Percentiles rank a stretch among this genome's conserved stretches.
Conservation (phyloP, 2,797 vertebrate genomes). For the Megaceryle alcyon region DNA sequence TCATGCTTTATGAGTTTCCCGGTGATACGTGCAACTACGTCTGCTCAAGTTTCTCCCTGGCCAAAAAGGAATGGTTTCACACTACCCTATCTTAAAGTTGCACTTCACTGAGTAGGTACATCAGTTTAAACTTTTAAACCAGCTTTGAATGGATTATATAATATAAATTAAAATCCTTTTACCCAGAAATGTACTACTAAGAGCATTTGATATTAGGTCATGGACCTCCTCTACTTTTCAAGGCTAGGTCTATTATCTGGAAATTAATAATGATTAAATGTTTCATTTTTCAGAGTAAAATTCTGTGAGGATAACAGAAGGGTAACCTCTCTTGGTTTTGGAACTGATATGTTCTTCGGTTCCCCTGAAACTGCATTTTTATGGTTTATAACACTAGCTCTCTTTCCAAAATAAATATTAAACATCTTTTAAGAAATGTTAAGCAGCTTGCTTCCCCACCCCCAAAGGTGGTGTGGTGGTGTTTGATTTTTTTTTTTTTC, state of each 20-base stretch:
- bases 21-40: neutral
- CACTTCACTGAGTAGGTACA: neutral
- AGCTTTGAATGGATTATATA: neutral
- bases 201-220: neutral
- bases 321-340: neutral
- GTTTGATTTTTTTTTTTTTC: neutral
- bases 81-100: neutral
- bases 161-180: neutral
- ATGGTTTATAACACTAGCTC: neutral
- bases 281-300: neutral
- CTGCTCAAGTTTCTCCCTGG: neutral
- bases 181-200: neutral
- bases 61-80: neutral
- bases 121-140: neutral
- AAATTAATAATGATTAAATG: neutral
- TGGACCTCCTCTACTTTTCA: neutral
- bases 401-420: neutral
- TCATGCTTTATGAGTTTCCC: neutral
- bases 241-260: neutral
- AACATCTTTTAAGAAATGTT: neutral
- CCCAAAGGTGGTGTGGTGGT: no score
- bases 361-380: neutral
- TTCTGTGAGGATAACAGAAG: neutral
- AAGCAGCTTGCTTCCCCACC: no score
- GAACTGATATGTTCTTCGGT: neutral